phyloP scores from a whole-genome alignment of 2,888 invertebrate genomes.

The Andrena chrysosceles region DNA sequence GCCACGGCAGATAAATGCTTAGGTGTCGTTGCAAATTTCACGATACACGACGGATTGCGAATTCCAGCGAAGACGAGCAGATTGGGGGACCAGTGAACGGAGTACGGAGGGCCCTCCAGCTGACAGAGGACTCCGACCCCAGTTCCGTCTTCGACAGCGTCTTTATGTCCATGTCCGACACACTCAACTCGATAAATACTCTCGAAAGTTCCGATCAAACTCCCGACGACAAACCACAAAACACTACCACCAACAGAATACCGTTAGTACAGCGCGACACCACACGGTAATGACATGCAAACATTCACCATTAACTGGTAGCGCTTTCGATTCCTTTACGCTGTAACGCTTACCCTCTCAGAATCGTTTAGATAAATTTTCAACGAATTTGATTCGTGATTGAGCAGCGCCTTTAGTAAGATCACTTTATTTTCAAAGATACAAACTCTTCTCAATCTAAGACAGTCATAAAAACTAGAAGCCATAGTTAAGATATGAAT shows the following conservation, averaged over 20 bases:
- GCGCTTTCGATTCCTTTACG: constrained; percentile 45
- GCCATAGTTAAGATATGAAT: no score
- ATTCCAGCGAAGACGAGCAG: constrained; percentile 82
- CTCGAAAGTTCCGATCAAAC: constrained; percentile 84
- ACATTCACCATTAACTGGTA: constrained; percentile 64
- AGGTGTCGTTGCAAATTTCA: constrained; percentile 40
- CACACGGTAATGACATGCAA: constrained; percentile 79
- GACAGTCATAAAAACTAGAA: no score
- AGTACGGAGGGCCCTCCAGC: constrained; percentile 78
- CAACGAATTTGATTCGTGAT: not conserved
- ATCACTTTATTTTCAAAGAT: no score
- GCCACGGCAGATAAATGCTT: constrained; percentile 34
- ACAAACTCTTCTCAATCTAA: no score
- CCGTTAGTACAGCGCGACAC: constrained; percentile 80
- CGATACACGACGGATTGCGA: constrained; percentile 60
- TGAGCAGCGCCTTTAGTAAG: no score
- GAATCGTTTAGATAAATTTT: not conserved
- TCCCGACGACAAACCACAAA: constrained; percentile 84
- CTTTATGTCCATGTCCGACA: constrained; percentile 84
- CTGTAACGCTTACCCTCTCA: not conserved
- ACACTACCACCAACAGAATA: constrained; percentile 82
- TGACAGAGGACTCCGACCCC: constrained; percentile 81
- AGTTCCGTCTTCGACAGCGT: constrained; percentile 84
- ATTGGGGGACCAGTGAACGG: constrained; percentile 77
- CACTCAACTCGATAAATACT: constrained; percentile 84